Evolutionary conservation across 2,888 invertebrate species (phyloP), one percentile per base, ranked within the genome.

Genomic region (Polydrusus pterygomalis): DNA sequence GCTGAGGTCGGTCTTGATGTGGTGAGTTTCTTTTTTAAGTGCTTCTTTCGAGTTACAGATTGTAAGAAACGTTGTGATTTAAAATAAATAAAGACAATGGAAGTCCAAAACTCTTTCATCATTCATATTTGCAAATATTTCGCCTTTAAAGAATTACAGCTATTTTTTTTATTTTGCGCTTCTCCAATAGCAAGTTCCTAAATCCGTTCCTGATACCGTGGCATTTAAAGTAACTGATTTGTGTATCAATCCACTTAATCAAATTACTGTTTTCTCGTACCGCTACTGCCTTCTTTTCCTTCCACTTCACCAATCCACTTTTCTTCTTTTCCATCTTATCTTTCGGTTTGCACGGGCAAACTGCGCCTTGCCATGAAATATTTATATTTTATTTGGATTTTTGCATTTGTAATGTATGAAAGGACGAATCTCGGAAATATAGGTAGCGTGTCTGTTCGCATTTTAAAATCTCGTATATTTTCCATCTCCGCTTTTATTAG

Each of bases 361-460:
- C 63, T 71, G 70, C 63, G 54, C 63, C 70, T 72, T 47, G 72
- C 73, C 73, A 73, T 73, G 73, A 73, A 73, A 73, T 68, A 73
- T 73, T 73, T 73, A 68, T 73, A 73, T 73, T 68, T 68, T 73
- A 68, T 67, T 73, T 73, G 60, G 73, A 73, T 73, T 73, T 68
- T 73, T 73, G 68, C 68, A 60, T 74, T 68, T 68, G 68, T 68
- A 74, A 74, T 74, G 68, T 64, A 74, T 45, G 45, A 49, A 54
- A 65, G 72, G 49, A 68, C 68, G 68, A 74, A 74, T 69, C 68
- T 74, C 69, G 51, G 68, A 62, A 68, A 74, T 74, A 74, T 68
- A 74, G 74, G 68, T 73, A 73, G 73, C 73, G 67, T 73, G 73
- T 73, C 73, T 73, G 73, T 58, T 73, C 68, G 74, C 74, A 74